A percentile compares a stretch with the other conserved stretches of the same genome.
Evolutionary conservation across 2,797 vertebrate genomes (phyloP).

Genomic region (Myiotriccus ornatus): DNA sequence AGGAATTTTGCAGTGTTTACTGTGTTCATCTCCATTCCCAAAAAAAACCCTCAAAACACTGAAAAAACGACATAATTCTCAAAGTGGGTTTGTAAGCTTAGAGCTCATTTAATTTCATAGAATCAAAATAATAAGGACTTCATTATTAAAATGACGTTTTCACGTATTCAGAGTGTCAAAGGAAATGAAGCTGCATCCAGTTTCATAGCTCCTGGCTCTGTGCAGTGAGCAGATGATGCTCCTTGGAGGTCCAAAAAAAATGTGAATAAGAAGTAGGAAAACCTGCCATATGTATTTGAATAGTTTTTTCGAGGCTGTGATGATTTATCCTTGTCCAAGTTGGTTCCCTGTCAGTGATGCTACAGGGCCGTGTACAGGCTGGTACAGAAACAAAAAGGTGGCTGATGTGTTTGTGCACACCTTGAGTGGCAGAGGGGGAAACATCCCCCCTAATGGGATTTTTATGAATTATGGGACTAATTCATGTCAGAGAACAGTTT

Average conservation of each 20-base stretch:
- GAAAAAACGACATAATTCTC: rapidly evolving
- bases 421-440: neutral
- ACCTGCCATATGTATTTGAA: neutral
- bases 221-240: neutral
- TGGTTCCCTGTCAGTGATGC: rapidly evolving
- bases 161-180: neutral
- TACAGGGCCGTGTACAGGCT: neutral
- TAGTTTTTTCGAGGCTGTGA: neutral
- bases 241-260: neutral
- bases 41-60: neutral
- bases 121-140: neutral
- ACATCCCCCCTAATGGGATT: neutral
- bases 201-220: neutral
- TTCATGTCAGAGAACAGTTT: neutral
- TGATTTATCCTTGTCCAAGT: neutral
- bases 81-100: neutral
- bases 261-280: neutral
- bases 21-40: neutral
- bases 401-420: neutral
- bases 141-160: neutral
- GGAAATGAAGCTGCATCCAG: neutral
- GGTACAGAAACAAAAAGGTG: neutral
- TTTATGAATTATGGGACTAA: neutral
- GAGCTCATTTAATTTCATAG: neutral
- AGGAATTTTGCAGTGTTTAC: neutral